A percentile compares a stretch with the other conserved stretches of the same genome.
These are phyloP conservation scores for Dorcus hopei DNA, from an alignment of 2,888 invertebrate species.

Conservation along the genomic window DNA sequence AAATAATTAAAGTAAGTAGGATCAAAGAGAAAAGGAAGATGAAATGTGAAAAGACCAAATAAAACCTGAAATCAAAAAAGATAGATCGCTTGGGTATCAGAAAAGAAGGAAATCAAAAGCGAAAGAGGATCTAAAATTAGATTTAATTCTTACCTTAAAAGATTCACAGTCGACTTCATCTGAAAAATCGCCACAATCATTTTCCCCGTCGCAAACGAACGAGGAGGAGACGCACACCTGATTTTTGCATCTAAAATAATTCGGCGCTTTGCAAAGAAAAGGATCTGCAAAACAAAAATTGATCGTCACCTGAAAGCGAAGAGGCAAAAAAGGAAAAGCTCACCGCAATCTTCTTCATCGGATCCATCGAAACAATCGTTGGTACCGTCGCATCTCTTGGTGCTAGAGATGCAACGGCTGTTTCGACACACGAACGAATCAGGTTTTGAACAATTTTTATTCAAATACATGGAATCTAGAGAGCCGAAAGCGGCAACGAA, in stretches of 20 bases:
- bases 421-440: conserved; percentile 29
- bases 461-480: conserved; percentile 22
- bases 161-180: conserved; percentile 45
- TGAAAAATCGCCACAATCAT: conserved; percentile 48
- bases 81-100: no score
- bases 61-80: not conserved
- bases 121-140: not conserved
- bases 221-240: conserved; percentile 39
- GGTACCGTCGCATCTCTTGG: conserved; percentile 31
- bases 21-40: not conserved
- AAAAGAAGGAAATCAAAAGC: no score
- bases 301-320: not conserved
- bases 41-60: not conserved
- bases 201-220: conserved; percentile 45
- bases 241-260: conserved; percentile 44
- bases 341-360: conserved; percentile 36
- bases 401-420: conserved; percentile 26
- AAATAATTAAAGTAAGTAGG: no score
- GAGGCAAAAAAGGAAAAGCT: conserved; percentile 5
- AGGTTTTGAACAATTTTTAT: conserved; percentile 22
- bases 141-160: conserved; percentile 25
- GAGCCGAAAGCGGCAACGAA: conserved; percentile 11
- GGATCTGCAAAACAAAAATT: conserved; percentile 8
- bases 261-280: conserved; percentile 34
- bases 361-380: conserved; percentile 31